Evolutionary conservation across 2,888 invertebrate genomes (phyloP).

Genomic region (Phytoseiulus persimilis): DNA sequence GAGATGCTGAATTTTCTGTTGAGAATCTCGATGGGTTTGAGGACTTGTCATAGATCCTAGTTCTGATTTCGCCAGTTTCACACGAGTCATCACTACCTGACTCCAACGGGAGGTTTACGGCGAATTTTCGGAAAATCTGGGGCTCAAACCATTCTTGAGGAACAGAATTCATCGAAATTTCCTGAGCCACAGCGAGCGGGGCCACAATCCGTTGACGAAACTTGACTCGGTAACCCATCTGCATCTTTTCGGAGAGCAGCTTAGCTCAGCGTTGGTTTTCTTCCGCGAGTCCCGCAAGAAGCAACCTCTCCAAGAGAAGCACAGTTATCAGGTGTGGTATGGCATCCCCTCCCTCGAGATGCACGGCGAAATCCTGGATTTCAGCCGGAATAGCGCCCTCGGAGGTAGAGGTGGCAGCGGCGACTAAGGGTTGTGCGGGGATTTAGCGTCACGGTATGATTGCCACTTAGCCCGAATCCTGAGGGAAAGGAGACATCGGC

Average conservation of each 20-base stretch:
- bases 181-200: too few relatives aligned
- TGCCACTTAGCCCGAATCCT: not conserved
- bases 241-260: not conserved
- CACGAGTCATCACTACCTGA: too few relatives aligned
- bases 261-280: not conserved
- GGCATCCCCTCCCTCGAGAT: not conserved
- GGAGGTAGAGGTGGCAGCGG: not conserved
- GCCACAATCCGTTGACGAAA: not conserved
- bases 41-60: too few relatives aligned
- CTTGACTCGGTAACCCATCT: not conserved
- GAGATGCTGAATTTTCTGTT: too few relatives aligned
- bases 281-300: too few relatives aligned
- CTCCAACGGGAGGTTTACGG: too few relatives aligned
- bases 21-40: too few relatives aligned
- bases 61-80: too few relatives aligned
- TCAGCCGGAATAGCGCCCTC: not conserved
- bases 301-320: not conserved
- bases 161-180: too few relatives aligned
- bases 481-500: not conserved
- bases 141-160: too few relatives aligned
- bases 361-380: not conserved
- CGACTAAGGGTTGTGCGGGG: not conserved
- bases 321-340: not conserved
- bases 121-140: too few relatives aligned
- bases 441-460: not conserved